These are phyloP conservation scores for Phalacrocorax pelagicus DNA, from an alignment of 2,113 vertebrate species.

Conservation along the genomic window DNA sequence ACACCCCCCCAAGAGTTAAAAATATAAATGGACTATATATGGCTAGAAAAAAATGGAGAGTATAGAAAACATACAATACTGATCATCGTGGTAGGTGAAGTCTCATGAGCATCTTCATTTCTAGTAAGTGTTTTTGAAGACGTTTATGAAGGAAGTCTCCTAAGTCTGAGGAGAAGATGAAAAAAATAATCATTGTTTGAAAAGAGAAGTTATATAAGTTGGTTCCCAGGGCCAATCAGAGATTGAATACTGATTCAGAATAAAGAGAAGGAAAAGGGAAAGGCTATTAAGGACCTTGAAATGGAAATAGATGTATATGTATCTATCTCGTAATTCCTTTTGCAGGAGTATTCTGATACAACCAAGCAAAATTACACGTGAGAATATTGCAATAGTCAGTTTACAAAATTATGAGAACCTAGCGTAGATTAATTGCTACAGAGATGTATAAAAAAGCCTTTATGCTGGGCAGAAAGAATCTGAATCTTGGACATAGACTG, in stretches of 20 bases:
- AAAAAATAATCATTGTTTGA: not conserved
- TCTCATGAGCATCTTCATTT: not conserved
- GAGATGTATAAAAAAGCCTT: not conserved
- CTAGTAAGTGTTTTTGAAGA: not conserved
- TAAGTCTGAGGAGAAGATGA: not conserved
- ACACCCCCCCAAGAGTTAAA: not conserved
- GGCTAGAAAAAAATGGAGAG: not conserved
- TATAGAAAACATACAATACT: not conserved
- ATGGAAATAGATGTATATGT: not conserved
- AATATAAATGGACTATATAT: not conserved
- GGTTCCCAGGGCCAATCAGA: not conserved
- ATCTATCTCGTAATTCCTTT: not conserved
- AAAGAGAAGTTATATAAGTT: not conserved
- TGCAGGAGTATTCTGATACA: not conserved
- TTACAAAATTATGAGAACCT: not conserved
- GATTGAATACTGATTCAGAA: not conserved
- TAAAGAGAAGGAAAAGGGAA: not conserved
- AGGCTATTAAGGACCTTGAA: not conserved
- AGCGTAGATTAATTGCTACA: not conserved
- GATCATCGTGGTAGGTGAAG: not conserved
- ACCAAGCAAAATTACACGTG: not conserved
- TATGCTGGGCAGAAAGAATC: not conserved
- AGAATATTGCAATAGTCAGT: not conserved
- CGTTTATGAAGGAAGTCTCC: not conserved
- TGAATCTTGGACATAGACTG: not conserved